These are phyloP conservation scores for Tillus elongatus DNA, from an alignment of 2,888 invertebrate genomes.

Conservation along the genomic window DNA sequence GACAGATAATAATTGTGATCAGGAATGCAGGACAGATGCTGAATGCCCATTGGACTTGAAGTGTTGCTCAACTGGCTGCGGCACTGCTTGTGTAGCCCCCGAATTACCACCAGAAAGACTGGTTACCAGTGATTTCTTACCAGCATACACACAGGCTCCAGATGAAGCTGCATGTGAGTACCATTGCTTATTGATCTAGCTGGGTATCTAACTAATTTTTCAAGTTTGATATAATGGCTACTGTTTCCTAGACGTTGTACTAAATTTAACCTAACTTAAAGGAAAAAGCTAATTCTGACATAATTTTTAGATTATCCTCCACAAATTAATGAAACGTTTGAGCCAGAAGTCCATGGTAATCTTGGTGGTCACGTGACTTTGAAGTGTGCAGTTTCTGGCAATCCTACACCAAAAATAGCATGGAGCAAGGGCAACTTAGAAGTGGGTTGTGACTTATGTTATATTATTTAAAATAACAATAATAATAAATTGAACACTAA, in stretches of 20 bases:
- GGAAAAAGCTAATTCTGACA: too few relatives aligned
- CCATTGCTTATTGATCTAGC: too few relatives aligned
- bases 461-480: too few relatives aligned
- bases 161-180: conserved; percentile 32
- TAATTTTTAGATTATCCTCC: conserved; percentile 37
- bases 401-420: conserved; percentile 65
- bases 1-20: conserved; percentile 51
- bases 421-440: conserved; percentile 67
- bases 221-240: too few relatives aligned
- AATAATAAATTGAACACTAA: too few relatives aligned
- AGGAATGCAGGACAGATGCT: conserved; percentile 70
- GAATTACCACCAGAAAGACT: conserved; percentile 33
- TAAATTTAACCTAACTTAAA: too few relatives aligned
- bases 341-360: conserved; percentile 54
- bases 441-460: conserved; percentile 43
- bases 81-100: conserved; percentile 58
- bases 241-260: too few relatives aligned
- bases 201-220: too few relatives aligned
- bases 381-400: conserved; percentile 66
- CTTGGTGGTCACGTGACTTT: conserved; percentile 69
- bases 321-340: conserved; percentile 36
- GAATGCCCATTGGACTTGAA: conserved; percentile 71
- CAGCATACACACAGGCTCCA: conserved; percentile 37
- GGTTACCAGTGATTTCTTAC: conserved; percentile 38
- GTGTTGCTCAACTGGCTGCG: conserved; percentile 76